phyloP scores from a whole-genome alignment of 2,113 vertebrate species.

The Corythoichthys haematopterus region DNA sequence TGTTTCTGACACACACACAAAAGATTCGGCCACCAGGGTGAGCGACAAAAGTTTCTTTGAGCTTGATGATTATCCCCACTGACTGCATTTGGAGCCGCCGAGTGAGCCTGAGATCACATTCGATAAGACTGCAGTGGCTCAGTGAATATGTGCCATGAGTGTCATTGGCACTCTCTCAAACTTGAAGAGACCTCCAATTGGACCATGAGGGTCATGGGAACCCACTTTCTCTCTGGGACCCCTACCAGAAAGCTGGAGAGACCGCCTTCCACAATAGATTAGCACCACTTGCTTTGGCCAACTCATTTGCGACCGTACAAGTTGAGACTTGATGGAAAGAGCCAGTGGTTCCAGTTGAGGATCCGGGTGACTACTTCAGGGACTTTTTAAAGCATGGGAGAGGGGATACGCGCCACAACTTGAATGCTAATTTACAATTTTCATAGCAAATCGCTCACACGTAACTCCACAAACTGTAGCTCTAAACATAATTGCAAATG shows the following conservation, averaged over 20 bases:
- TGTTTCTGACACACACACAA: slow-evolving; percentile 47
- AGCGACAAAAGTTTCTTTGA: slow-evolving; percentile 58
- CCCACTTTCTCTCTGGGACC: slow-evolving; percentile 41
- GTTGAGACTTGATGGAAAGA: not conserved
- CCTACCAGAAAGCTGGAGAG: slow-evolving; percentile 23
- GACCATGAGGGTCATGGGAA: slow-evolving; percentile 63
- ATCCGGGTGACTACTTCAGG: not conserved
- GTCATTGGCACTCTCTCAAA: slow-evolving; percentile 40
- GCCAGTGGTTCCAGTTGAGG: slow-evolving; percentile 15
- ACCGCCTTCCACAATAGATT: slow-evolving; percentile 34
- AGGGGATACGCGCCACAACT: too few relatives aligned
- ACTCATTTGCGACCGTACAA: slow-evolving; percentile 31
- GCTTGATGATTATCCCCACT: slow-evolving; percentile 33
- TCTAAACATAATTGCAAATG: too few relatives aligned
- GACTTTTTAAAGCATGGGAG: not conserved
- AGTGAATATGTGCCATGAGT: slow-evolving; percentile 24
- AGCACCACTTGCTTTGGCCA: slow-evolving; percentile 57
- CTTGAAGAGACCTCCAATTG: slow-evolving; percentile 50
- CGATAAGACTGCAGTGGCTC: not conserved
- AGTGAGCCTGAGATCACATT: not conserved
- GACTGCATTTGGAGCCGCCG: slow-evolving; percentile 15
- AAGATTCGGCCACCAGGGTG: slow-evolving; percentile 33
- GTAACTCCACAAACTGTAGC: too few relatives aligned
- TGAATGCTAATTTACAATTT: too few relatives aligned
- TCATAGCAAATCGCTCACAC: not conserved